These are phyloP conservation scores for Salticus scenicus DNA, from an alignment of 2,888 invertebrate species.

Conservation along the genomic window DNA sequence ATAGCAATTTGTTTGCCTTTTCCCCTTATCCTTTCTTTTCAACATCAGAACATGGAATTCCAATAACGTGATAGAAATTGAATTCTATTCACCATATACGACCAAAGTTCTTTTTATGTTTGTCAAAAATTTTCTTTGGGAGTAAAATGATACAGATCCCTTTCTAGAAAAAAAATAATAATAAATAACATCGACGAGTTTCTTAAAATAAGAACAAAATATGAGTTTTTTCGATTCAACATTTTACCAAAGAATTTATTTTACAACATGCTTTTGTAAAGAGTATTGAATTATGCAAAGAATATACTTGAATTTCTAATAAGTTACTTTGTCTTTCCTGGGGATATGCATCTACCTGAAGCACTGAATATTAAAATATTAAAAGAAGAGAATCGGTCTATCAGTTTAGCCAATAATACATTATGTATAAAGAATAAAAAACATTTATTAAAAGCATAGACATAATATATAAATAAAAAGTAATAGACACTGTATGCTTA, in stretches of 20 bases:
- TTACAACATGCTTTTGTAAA: background rate
- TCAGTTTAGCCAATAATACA: too few species aligned
- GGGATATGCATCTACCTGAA: background rate
- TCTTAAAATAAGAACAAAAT: background rate
- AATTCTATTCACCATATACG: background rate
- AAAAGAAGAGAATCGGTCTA: too few species aligned
- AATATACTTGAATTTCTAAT: background rate
- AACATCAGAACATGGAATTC: too few species aligned
- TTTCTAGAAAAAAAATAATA: background rate
- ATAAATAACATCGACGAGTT: background rate
- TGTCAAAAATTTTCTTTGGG: background rate
- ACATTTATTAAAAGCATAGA: too few species aligned
- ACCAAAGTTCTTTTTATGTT: background rate
- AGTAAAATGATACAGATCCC: background rate
- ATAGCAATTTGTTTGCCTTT: too few species aligned
- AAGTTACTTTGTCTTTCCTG: background rate
- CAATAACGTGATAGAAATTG: too few species aligned
- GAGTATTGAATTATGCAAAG: background rate
- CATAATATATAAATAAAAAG: too few species aligned
- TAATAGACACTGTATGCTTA: too few species aligned
- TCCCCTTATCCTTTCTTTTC: too few species aligned
- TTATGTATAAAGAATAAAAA: too few species aligned
- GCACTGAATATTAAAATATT: background rate
- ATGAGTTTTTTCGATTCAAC: background rate
- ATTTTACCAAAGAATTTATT: background rate